phyloP scores from a whole-genome alignment of 2,888 invertebrate genomes.

The Nemapogon koenigi region DNA sequence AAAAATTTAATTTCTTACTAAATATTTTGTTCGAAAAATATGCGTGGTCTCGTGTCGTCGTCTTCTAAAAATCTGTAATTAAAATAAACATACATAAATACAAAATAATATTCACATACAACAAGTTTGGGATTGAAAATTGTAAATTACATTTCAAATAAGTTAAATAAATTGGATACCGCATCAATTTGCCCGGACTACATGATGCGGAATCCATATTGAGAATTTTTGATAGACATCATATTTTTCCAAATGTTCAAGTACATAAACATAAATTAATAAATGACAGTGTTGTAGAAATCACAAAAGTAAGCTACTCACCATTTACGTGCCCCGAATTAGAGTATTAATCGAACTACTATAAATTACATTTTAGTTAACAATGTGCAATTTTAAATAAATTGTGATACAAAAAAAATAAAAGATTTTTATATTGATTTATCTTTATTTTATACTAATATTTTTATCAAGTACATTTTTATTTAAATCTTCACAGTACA shows the following conservation, averaged over 20 bases:
- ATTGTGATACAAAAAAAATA: too few species aligned
- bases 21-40: conserved; percentile 2
- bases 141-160: too few species aligned
- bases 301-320: background rate
- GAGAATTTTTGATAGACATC: too few species aligned
- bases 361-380: background rate
- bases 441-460: background rate
- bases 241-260: too few species aligned
- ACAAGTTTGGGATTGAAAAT: too few species aligned
- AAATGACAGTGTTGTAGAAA: background rate
- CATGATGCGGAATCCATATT: too few species aligned
- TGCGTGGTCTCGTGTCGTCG: conserved; percentile 17
- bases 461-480: background rate
- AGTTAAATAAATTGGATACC: too few species aligned
- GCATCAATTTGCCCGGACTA: too few species aligned
- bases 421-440: background rate
- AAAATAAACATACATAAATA: conserved; percentile 21
- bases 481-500: too few species aligned
- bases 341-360: background rate
- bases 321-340: background rate
- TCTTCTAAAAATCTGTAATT: conserved; percentile 52
- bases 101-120: conserved; percentile 19
- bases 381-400: background rate
- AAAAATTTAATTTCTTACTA: conserved; percentile 19
- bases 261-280: background rate